phyloP scores from a whole-genome alignment of 2,888 invertebrate genomes.

The Drosophila lutescens region DNA sequence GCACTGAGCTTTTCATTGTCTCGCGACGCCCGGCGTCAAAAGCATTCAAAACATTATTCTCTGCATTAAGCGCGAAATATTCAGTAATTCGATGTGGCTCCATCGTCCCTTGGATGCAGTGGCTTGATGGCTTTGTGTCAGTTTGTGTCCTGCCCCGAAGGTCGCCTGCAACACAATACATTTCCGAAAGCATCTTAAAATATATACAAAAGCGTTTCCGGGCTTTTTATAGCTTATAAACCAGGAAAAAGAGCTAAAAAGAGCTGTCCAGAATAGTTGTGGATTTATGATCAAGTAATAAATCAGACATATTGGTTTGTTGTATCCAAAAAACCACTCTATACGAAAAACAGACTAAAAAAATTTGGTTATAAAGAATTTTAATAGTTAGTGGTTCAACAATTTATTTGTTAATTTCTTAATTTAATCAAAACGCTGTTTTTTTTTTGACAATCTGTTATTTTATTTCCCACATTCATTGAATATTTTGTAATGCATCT shows the following conservation, averaged over 20 bases:
- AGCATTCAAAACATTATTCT: slow-evolving; percentile 45
- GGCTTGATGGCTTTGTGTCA: slow-evolving; percentile 18
- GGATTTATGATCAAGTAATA: slow-evolving; percentile 8
- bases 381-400: too few relatives aligned
- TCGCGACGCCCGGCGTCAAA: slow-evolving; percentile 27
- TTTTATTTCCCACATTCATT: not conserved
- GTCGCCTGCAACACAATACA: slow-evolving; percentile 21
- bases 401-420: not conserved
- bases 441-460: not conserved
- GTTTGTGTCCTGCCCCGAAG: slow-evolving; percentile 1
- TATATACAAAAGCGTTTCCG: slow-evolving; percentile 12
- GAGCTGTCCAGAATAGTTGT: not conserved
- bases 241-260: not conserved
- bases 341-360: too few relatives aligned
- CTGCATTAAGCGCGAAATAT: slow-evolving; percentile 39
- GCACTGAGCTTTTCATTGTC: slow-evolving; percentile 39
- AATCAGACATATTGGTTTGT: not conserved
- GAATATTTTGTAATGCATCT: slow-evolving; percentile 6
- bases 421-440: not conserved
- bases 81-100: slow-evolving; percentile 37
- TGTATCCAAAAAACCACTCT: too few relatives aligned
- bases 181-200: slow-evolving; percentile 15
- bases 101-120: slow-evolving; percentile 13
- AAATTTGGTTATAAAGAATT: too few relatives aligned
- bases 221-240: slow-evolving; percentile 13